Evolutionary conservation across 2,113 vertebrate species (phyloP), one percentile per base, ranked within the genome.

Genomic region (Nanorana parkeri): DNA sequence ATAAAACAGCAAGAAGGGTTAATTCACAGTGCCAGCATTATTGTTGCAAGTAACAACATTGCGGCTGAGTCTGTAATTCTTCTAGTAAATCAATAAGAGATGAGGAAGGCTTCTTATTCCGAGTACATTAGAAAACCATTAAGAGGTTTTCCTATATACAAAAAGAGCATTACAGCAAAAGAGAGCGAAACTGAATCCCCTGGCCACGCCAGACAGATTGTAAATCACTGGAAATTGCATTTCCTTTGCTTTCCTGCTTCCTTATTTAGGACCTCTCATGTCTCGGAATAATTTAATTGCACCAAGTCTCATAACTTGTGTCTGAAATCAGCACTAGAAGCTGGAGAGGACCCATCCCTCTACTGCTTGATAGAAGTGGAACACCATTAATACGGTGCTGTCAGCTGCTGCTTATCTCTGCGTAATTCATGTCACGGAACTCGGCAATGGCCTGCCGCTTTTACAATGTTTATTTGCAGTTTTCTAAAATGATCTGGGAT

Each of bases 111-210:
- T 88, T 84, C 81, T 86, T 88, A 76, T 56, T 2, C 84, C 87
- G 36, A 88, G 87, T 86, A 85, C 88, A 90, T 88, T 88, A 88
- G 83, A 87, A 88, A 88, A 74, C 86, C 88, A 89, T 87, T 89
- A 90, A 86, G 87, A 87, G 88, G 87, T 90, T 89, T 86, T 87
- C 88, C 89, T 88, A 66, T 89, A 88, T 84, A 88, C 87, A 85
- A 83, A 11, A 86, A 88, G 87, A 84, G 81, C 89, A 87, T 90
- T 89, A 88, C 67, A 88, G 85, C 84, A 78, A 78, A 83, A 74
- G 69, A 47, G 77, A 68, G 86, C 81, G 87, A 85, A 89, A 90
- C 83, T 69, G 68, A 84, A 87, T 87, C 77, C 83, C 88, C 56
- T 67, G 71, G 78, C 52, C 78, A 28, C 63, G 24, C 5, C 0